Conservation (phyloP, 1,140 invertebrate genomes). For the Euura saliciscinereae region DNA sequence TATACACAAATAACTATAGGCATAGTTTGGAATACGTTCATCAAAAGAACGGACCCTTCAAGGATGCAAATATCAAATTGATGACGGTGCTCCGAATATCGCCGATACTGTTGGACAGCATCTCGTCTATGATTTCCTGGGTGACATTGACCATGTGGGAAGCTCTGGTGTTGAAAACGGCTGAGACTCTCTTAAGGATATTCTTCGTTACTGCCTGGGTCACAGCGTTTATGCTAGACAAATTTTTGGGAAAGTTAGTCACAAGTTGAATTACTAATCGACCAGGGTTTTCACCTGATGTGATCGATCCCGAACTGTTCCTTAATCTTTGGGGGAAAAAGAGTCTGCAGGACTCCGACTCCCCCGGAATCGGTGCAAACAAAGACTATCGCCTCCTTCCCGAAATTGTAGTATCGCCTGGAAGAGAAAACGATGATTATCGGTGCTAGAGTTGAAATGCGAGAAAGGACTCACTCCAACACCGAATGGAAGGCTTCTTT, state of each 20-base stretch:
- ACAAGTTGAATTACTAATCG: no score
- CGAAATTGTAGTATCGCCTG: conserved; percentile 66
- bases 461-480: conserved; percentile 64
- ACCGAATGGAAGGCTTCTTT: conserved; percentile 66
- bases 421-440: conserved; percentile 40
- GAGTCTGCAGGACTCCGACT: conserved; percentile 62
- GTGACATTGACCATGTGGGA: conserved; percentile 63
- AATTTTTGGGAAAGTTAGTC: no score
- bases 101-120: conserved; percentile 70
- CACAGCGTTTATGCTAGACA: conserved; percentile 67
- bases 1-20: no score
- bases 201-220: conserved; percentile 69
- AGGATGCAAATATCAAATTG: conserved; percentile 72
- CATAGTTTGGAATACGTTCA: no score
- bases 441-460: neutral
- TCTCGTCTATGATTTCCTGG: conserved; percentile 66
- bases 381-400: conserved; percentile 73
- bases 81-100: conserved; percentile 74
- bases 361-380: conserved; percentile 70
- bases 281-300: conserved; percentile 61
- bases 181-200: conserved; percentile 67
- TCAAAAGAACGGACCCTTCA: conserved; percentile 62
- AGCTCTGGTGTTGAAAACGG: conserved; percentile 58
- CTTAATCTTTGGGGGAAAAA: conserved; percentile 68
- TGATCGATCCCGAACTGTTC: conserved; percentile 66